Percentiles rank a stretch among this genome's conserved stretches.
phyloP scores from a whole-genome alignment of 2,888 invertebrate genomes.

The Syritta pipiens region DNA sequence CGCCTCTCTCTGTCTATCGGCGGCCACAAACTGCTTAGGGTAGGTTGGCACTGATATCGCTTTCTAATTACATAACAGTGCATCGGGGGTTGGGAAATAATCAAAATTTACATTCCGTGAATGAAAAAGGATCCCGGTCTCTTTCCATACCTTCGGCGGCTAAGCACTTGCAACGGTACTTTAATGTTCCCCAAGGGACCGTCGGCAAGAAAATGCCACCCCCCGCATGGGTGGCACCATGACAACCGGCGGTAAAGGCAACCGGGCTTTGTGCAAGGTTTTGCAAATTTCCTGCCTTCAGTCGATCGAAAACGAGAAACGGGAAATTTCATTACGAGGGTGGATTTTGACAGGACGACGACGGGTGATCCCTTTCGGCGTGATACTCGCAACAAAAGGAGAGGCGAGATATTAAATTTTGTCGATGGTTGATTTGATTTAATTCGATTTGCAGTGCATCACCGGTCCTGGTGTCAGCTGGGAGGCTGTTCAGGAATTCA shows the following conservation, averaged over 20 bases:
- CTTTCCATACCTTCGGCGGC: slow-evolving; percentile 36
- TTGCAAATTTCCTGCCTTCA: slow-evolving; percentile 60
- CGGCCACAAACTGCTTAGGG: slow-evolving; percentile 40
- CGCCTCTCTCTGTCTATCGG: too few species aligned
- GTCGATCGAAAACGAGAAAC: too few species aligned
- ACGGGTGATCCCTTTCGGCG: slow-evolving; percentile 2
- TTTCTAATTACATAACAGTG: slow-evolving; percentile 39
- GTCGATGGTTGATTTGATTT: slow-evolving; percentile 66
- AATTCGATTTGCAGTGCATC: slow-evolving; percentile 63
- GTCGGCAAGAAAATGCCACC: slow-evolving; percentile 39
- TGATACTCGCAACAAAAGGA: slow-evolving; percentile 56
- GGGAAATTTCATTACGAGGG: slow-evolving; percentile 65
- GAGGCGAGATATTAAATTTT: slow-evolving; percentile 67
- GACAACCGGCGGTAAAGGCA: slow-evolving; percentile 22
- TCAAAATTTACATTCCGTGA: neutral
- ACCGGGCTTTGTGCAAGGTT: slow-evolving; percentile 43
- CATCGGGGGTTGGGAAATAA: slow-evolving; percentile 2
- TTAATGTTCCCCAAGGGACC: slow-evolving; percentile 62
- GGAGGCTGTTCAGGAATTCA: slow-evolving; percentile 51
- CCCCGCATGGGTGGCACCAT: slow-evolving; percentile 34
- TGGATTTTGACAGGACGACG: slow-evolving; percentile 9
- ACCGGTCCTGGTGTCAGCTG: slow-evolving; percentile 41
- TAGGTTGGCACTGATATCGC: slow-evolving; percentile 39
- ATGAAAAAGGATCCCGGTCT: neutral
- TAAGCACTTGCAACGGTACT: slow-evolving; percentile 6